A percentile compares a stretch with the other conserved stretches of the same genome.
Evolutionary conservation across 1,140 invertebrate genomes (phyloP).

Genomic region (Penaeus japonicus): DNA sequence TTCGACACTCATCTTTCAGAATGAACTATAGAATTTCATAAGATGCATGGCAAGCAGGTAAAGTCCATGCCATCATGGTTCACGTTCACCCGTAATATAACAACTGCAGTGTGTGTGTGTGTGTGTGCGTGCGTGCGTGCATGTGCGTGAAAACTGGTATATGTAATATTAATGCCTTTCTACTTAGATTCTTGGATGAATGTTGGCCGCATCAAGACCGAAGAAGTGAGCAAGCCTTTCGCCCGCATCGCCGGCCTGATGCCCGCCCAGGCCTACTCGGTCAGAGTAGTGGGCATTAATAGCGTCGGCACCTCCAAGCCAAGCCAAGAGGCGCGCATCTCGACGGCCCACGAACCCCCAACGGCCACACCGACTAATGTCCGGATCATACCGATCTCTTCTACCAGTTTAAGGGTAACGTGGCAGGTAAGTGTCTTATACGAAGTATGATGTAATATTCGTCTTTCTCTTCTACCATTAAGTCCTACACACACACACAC

Average conservation of each 20-base stretch:
- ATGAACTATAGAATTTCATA: too few species aligned
- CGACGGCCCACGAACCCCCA: constrained; percentile 64
- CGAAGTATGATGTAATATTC: too few species aligned
- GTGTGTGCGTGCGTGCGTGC: too few species aligned
- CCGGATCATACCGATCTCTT: constrained; percentile 60
- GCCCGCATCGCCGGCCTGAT: constrained; percentile 55
- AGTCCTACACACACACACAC: too few species aligned
- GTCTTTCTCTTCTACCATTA: too few species aligned
- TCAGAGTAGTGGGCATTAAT: constrained; percentile 64
- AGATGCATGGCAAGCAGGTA: too few species aligned
- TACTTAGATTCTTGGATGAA: constrained; percentile 42
- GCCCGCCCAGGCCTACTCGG: constrained; percentile 62
- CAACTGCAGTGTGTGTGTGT: too few species aligned
- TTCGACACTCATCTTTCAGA: too few species aligned
- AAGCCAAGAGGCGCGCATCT: constrained; percentile 50
- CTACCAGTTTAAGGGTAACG: constrained; percentile 61
- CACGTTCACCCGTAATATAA: too few species aligned
- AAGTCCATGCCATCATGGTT: too few species aligned
- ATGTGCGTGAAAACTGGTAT: too few species aligned
- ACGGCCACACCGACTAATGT: constrained; percentile 64
- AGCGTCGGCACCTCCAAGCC: constrained; percentile 62
- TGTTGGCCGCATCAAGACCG: background rate
- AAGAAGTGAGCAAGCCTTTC: background rate
- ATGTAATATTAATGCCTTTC: too few species aligned
- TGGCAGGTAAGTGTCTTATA: constrained; percentile 66